Evolutionary conservation across 1,140 invertebrate species (phyloP), one percentile per base, ranked within the genome.

Genomic region (Wiebesia pumilae): DNA sequence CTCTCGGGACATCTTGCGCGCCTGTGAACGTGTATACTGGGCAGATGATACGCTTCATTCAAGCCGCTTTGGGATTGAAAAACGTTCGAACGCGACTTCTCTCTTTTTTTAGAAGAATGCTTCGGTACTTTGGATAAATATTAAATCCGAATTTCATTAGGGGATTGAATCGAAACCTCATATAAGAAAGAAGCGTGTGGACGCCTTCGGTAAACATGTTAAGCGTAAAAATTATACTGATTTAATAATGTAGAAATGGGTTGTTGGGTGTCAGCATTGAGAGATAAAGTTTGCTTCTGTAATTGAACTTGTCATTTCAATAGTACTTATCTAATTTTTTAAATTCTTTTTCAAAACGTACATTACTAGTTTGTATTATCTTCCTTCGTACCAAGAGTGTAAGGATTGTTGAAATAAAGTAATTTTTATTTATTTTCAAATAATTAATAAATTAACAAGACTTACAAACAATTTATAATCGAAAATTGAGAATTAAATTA

Each of bases 1-100:
- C 93, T 91, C 93, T 51, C 71, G 92, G 91, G 93, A 89, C 0
- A 35, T 43, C n/a, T 43, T 19, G 58, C n/a, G 75, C 30, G 51
- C 3, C 38, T 21, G 21, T 43, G 3, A n/a, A 10, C 1, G 43
- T 6, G 35, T 3, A 4, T 7, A 75, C 71, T 38, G 82, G 33
- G 47, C 47, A 27, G 65, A 43, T 62, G 78, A 81, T 81, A 71
- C 67, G 84, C 65, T 85, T 81, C 77, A 62, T 81, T 81, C 84
- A 51, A 73, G 51, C 12, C 65, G 54, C 77, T 77, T 67, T 43
- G 84, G 69, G 86, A 87, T 84, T 65, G 85, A 83, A 33, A 65
- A 81, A 35, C 84, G 85, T 82, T 86, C 81, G 58, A 79, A 40
- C 73, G 14, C 82, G 27, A 35, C 69, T 62, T 62, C 67, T 67